phyloP scores from a whole-genome alignment of 2,888 invertebrate species.

The Lagria hirta region DNA sequence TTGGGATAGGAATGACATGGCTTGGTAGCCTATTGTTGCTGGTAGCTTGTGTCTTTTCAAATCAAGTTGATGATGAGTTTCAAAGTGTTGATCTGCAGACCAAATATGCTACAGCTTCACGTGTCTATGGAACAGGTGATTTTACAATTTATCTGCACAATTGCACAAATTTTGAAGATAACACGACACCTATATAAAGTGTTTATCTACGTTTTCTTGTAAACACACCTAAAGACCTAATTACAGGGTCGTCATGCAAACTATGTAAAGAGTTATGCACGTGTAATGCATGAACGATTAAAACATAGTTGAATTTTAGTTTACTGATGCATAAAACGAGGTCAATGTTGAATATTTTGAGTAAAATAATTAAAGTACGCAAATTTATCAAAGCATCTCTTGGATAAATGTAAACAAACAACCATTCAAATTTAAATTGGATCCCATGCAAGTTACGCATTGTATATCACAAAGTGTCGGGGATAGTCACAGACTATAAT shows the following conservation, averaged over 20 bases:
- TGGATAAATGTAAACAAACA: neutral
- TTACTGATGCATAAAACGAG: conserved; percentile 19
- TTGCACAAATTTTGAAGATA: neutral
- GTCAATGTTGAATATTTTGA: conserved; percentile 22
- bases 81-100: conserved; percentile 38
- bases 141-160: conserved; percentile 3
- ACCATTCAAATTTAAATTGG: neutral
- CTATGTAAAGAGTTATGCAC: conserved; percentile 10
- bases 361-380: no score
- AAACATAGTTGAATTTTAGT: conserved; percentile 21
- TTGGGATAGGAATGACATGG: conserved; percentile 24
- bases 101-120: conserved; percentile 36
- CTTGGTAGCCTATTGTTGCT: conserved; percentile 8
- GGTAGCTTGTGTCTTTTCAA: neutral
- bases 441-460: neutral
- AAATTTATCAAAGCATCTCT: neutral
- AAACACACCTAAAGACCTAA: conserved; percentile 1
- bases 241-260: neutral
- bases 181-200: neutral
- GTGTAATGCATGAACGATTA: conserved; percentile 11
- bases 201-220: neutral
- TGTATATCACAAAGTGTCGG: neutral
- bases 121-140: conserved; percentile 41
- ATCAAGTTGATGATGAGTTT: conserved; percentile 31
- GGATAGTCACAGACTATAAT: neutral